phyloP scores from a whole-genome alignment of 2,888 invertebrate genomes.

The Pegoplata infirma region DNA sequence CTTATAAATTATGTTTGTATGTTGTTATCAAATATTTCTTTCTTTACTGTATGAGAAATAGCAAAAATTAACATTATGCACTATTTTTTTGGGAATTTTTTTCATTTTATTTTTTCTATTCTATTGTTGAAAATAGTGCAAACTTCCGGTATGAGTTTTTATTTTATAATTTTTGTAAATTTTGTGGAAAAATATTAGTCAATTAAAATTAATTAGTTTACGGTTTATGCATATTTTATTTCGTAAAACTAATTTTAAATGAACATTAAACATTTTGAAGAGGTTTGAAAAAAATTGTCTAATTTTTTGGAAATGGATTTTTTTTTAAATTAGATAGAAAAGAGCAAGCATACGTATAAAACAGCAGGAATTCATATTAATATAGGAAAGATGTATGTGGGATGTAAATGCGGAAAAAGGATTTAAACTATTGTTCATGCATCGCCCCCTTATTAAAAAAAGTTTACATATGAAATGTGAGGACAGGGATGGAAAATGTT shows the following conservation, averaged over 20 bases:
- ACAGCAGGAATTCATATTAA: background rate
- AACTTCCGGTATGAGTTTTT: slow-evolving; percentile 53
- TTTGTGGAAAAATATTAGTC: slow-evolving; percentile 9
- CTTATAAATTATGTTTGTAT: background rate
- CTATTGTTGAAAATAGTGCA: slow-evolving; percentile 50
- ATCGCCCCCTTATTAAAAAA: background rate
- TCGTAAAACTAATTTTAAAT: slow-evolving; percentile 14
- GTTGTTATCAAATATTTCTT: background rate
- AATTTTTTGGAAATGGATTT: background rate
- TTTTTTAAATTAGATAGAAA: background rate
- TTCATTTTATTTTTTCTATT: background rate
- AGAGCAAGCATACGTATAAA: background rate
- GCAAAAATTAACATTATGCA: slow-evolving; percentile 18
- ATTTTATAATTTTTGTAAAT: slow-evolving; percentile 16
- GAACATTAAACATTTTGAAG: background rate
- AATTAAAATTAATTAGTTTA: slow-evolving; percentile 56
- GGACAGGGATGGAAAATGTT: background rate
- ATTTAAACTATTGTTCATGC: background rate
- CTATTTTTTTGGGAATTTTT: slow-evolving; percentile 21
- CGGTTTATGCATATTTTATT: slow-evolving; percentile 42
- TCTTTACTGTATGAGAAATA: slow-evolving; percentile 22
- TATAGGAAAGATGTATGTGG: too few relatives aligned
- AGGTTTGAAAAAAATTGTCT: background rate
- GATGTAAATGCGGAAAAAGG: background rate
- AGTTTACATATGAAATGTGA: slow-evolving; percentile 1